Base-by-base conservation (phyloP, 2,113 vertebrate genomes). In the Ciconia stormi region DNA sequence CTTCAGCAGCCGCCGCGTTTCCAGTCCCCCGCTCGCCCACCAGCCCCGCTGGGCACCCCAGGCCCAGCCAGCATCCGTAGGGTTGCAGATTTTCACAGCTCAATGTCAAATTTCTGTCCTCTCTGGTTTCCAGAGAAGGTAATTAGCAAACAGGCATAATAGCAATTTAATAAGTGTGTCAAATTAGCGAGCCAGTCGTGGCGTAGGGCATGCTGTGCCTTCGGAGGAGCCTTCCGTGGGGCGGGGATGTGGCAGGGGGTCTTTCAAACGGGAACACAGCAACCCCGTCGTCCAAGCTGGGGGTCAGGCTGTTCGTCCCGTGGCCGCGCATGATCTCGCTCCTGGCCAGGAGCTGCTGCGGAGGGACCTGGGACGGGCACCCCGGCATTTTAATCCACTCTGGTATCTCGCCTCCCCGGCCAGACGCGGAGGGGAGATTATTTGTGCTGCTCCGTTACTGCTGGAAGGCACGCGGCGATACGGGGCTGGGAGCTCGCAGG, bases 81-180 rank as follows among this genome's bases (percentile, higher is more conserved):
- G 11, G 30, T 13, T 65, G 67, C 38, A 30, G 42, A 5, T 56
- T 73, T 66, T 79, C 66, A 16, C 32, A 15, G 71, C 58, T 82
- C 87, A 87, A 36, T 82, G 91, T 87, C 93, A 69, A 44, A 82
- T 78, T 40, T 82, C n/a, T 65, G 77, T 74, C 52, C 65, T 72
- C 78, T 82, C 70, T 3, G 2, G 18, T 87, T 82, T 95, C 44
- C 40, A 40, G 61, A 72, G 62, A 61, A 82, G 87, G 40, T 79
- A 93, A 95, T 94, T 93, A 96, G 53, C 87, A 36, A 87, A n/a
- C 47, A 47, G 83, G 87, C 87, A 59, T 52, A 49, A 89, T 49
- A 90, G 70, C 40, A 42, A 52, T 80, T 82, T 87, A 93, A 14
- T 84, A 63, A 91, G 30, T 62, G 90, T 90, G 83, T 89, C 84